Percentiles rank a stretch among this genome's conserved stretches.
phyloP scores from a whole-genome alignment of 2,113 vertebrate species.

The Hypanus sabinus region DNA sequence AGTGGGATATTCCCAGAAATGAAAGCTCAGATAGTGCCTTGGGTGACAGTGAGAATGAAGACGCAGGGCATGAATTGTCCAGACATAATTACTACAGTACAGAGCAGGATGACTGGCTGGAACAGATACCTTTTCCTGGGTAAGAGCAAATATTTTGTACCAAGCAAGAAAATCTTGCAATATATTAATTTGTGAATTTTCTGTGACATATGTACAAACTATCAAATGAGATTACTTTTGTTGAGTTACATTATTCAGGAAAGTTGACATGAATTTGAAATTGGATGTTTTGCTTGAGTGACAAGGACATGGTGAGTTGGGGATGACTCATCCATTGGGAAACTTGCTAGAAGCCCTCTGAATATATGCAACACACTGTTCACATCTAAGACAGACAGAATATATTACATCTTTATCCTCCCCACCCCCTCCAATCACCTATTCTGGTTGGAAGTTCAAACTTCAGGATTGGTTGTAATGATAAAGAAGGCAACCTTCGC shows the following conservation, averaged over 20 bases:
- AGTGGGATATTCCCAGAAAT: slow-evolving; percentile 97
- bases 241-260: not conserved
- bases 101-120: slow-evolving; percentile 84
- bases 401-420: not conserved
- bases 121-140: slow-evolving; percentile 91
- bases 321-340: too few species aligned
- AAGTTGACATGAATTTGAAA: not conserved
- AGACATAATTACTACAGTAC: slow-evolving; percentile 61
- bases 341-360: not conserved
- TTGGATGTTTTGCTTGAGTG: not conserved
- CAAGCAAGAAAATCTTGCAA: not conserved
- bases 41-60: slow-evolving; percentile 94
- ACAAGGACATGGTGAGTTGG: not conserved
- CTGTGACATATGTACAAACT: not conserved
- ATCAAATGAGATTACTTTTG: not conserved
- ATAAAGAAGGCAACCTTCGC: not conserved
- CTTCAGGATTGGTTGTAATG: not conserved
- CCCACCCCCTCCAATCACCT: too few species aligned
- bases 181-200: not conserved
- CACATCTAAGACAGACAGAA: not conserved
- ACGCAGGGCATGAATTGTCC: slow-evolving; percentile 62
- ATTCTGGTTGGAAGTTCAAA: not conserved
- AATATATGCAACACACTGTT: not conserved
- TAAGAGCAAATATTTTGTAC: slow-evolving; percentile 50
- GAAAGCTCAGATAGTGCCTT: slow-evolving; percentile 96